phyloP scores from a whole-genome alignment of 2,888 invertebrate species.

The Machimus atricapillus region DNA sequence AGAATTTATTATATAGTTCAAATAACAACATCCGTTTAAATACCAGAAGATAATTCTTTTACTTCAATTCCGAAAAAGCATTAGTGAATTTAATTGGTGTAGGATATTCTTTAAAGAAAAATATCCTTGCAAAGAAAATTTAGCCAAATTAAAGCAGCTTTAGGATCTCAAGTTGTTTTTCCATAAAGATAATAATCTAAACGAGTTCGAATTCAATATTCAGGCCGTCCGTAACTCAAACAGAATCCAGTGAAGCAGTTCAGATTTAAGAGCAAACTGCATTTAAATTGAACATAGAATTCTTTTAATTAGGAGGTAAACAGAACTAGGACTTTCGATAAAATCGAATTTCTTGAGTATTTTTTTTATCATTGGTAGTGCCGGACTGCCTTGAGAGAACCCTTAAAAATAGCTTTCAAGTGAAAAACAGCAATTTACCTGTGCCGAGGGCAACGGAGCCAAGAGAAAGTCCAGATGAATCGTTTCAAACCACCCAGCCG shows the following conservation, averaged over 20 bases:
- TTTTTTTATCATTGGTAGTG: neutral
- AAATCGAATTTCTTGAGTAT: neutral
- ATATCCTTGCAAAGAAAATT: neutral
- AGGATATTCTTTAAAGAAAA: neutral
- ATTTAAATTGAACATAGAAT: neutral
- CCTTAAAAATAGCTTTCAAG: neutral
- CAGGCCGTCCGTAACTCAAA: neutral
- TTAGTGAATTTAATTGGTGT: neutral
- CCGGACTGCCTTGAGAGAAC: neutral
- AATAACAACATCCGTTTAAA: too few species aligned
- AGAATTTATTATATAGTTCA: too few species aligned
- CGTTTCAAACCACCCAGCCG: slow-evolving; percentile 10
- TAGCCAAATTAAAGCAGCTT: neutral
- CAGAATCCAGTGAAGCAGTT: neutral
- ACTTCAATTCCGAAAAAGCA: neutral
- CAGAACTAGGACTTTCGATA: neutral
- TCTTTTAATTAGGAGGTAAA: neutral
- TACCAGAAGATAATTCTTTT: too few species aligned
- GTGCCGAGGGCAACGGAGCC: neutral
- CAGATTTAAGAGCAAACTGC: neutral
- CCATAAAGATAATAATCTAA: neutral
- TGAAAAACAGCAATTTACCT: neutral
- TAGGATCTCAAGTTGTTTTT: neutral
- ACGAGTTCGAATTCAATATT: neutral
- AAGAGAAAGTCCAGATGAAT: neutral